Evolutionary conservation across 2,888 invertebrate species (phyloP).

Genomic region (Andrena chrysosceles): DNA sequence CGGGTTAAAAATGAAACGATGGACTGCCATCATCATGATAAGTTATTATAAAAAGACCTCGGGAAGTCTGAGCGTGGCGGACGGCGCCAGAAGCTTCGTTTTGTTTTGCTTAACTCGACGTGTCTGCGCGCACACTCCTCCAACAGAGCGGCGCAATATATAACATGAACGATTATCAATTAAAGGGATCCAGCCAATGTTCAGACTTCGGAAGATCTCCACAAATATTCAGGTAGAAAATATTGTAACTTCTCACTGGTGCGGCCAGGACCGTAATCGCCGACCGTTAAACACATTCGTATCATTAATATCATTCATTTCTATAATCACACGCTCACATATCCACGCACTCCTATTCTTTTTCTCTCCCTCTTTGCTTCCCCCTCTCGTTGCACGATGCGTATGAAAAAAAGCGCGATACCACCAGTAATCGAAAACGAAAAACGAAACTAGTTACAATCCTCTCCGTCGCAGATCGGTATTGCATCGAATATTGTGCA

Average conservation of each 20-base stretch:
- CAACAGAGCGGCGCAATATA: conserved; percentile 33
- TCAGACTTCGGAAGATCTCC: conserved; percentile 54
- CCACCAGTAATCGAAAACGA: conserved; percentile 59
- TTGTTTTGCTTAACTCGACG: background rate
- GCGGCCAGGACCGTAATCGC: conserved; percentile 56
- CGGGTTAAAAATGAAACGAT: conserved; percentile 65
- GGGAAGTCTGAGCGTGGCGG: conserved; percentile 48
- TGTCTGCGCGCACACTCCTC: background rate
- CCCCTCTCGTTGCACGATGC: conserved; percentile 60
- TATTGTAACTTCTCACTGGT: conserved; percentile 72
- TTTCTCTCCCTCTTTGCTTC: conserved; percentile 16
- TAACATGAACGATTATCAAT: conserved; percentile 2
- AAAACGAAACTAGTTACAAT: conserved; percentile 65
- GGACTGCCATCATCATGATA: conserved; percentile 57
- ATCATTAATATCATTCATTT: conserved; percentile 56
- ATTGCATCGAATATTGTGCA: conserved; percentile 68
- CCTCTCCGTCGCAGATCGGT: conserved; percentile 55
- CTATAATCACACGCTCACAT: conserved; percentile 36
- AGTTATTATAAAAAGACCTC: conserved; percentile 63
- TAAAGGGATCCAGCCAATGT: conserved; percentile 22
- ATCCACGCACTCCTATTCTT: conserved; percentile 40
- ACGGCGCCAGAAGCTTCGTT: conserved; percentile 2
- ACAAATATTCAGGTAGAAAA: conserved; percentile 72
- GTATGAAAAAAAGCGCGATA: conserved; percentile 65
- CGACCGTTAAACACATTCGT: conserved; percentile 54